phyloP scores from a whole-genome alignment of 2,888 invertebrate species.

The Alentia gelatinosa region DNA sequence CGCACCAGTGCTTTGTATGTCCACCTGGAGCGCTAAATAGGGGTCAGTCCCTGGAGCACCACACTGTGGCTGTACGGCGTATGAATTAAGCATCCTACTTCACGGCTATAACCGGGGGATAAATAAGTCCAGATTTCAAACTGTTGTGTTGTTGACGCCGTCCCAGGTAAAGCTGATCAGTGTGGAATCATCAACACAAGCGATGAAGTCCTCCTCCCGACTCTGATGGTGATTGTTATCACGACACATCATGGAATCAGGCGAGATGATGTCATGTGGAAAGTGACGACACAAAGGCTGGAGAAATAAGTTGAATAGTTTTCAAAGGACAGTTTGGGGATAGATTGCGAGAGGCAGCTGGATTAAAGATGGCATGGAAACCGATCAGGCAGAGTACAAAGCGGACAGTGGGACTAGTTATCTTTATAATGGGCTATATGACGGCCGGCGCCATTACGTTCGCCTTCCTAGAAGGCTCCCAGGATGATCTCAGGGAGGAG shows the following conservation, averaged over 20 bases:
- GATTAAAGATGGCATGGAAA: conserved; percentile 4
- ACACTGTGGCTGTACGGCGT: no score
- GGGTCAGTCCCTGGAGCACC: no score
- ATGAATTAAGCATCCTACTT: no score
- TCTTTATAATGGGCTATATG: conserved; percentile 85
- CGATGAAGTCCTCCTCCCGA: not conserved
- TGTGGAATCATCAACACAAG: not conserved
- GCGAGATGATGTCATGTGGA: not conserved
- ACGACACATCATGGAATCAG: not conserved
- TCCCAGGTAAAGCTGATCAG: no score
- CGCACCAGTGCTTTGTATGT: no score
- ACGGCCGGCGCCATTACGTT: conserved; percentile 86
- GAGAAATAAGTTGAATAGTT: not conserved
- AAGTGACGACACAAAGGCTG: not conserved
- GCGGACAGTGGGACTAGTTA: conserved; percentile 81
- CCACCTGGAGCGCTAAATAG: no score
- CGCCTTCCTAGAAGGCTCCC: conserved; percentile 85
- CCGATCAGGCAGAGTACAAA: conserved; percentile 80
- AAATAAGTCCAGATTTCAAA: no score
- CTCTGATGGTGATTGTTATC: not conserved
- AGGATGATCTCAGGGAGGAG: conserved; percentile 84
- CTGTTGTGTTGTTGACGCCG: no score
- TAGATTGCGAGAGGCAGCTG: not conserved
- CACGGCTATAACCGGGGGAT: no score
- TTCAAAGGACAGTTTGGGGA: not conserved